Evolutionary conservation across 2,797 vertebrate genomes (phyloP), one percentile per base, ranked within the genome.

Genomic region (Lates japonicus): DNA sequence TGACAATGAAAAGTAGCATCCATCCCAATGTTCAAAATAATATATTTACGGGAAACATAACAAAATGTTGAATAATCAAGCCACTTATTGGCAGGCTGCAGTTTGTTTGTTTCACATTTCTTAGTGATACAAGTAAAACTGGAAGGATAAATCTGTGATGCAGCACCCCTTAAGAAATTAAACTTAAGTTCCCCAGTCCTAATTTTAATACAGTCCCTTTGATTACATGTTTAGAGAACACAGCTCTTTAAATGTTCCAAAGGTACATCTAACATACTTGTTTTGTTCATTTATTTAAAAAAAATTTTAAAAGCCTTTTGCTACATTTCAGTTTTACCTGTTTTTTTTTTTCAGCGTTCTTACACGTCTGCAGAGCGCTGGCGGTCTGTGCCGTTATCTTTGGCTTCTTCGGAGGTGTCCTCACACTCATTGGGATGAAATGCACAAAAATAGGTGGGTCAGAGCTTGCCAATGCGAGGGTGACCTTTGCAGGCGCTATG

Each of bases 391-490:
- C 95, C 1, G 94, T 97, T 72, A 94, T 95, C 86, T 90, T 94
- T 0, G 96, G 96, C 12, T 97, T 96, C 88, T 96, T 96, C 3
- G 96, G 91, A 1, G 87, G 92, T 2, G 94, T 96, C 62, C 95
- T 96, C 48, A 90, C 95, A 1, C 93, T 96, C 29, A 69, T 97
- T 9, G 96, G 96, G 49, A 96, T 97, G 96, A 96, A 96, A 78
- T 97, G 96, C 86, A 96, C 96, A 0, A 96, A 96, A 87, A 96
- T 97, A n/a, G 96, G 96, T 0, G 95, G 96, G 2, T 95, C 96
- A 7, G 95, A 96, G 58, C 8, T 95, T 0, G 88, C 77, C 68
- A 97, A 96, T 17, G 82, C 94, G 1, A 92, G 95, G 82, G 86
- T 96, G 69, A 96, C 95, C 22, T 96, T 95, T 44, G 88, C 95